These are phyloP conservation scores for Parambassis ranga DNA, from an alignment of 2,797 vertebrate genomes.

Conservation along the genomic window DNA sequence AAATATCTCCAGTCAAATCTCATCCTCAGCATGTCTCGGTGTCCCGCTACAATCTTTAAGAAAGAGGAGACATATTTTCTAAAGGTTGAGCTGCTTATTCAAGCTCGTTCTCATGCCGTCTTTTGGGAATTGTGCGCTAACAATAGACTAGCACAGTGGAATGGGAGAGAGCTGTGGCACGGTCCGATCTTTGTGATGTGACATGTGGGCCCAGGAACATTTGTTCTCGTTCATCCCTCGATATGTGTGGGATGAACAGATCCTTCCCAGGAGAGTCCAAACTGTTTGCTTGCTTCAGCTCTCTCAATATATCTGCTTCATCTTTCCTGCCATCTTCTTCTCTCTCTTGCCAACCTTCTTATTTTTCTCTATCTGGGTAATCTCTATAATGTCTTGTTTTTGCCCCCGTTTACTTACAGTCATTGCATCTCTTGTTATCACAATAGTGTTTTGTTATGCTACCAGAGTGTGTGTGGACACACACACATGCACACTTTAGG, in stretches of 20 bases:
- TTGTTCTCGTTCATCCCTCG: constrained; percentile 70
- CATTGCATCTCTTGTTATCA: constrained; percentile 37
- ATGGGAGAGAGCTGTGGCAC: constrained; percentile 42
- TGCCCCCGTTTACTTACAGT: not conserved
- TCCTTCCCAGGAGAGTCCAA: constrained; percentile 62
- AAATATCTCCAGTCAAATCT: constrained; percentile 2
- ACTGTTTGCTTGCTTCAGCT: constrained; percentile 51
- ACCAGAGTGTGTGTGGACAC: constrained; percentile 23
- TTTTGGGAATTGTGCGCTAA: constrained; percentile 58
- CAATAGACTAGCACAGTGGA: constrained; percentile 63
- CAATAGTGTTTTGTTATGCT: constrained; percentile 38
- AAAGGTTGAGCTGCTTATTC: constrained; percentile 53
- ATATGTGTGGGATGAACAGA: constrained; percentile 71
- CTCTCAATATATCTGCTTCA: constrained; percentile 37
- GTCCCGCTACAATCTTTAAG: not conserved
- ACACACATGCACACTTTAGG: constrained; percentile 5
- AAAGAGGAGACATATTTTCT: constrained; percentile 41
- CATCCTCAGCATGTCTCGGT: not conserved
- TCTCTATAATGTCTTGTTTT: constrained; percentile 26
- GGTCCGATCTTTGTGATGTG: constrained; percentile 57
- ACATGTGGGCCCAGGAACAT: constrained; percentile 70
- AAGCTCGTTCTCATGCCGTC: constrained; percentile 17
- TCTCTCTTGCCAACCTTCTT: constrained; percentile 32
- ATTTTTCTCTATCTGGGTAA: constrained; percentile 31
- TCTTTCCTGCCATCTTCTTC: constrained; percentile 27